phyloP scores from a whole-genome alignment of 2,113 vertebrate species.

The Varanus salvator region DNA sequence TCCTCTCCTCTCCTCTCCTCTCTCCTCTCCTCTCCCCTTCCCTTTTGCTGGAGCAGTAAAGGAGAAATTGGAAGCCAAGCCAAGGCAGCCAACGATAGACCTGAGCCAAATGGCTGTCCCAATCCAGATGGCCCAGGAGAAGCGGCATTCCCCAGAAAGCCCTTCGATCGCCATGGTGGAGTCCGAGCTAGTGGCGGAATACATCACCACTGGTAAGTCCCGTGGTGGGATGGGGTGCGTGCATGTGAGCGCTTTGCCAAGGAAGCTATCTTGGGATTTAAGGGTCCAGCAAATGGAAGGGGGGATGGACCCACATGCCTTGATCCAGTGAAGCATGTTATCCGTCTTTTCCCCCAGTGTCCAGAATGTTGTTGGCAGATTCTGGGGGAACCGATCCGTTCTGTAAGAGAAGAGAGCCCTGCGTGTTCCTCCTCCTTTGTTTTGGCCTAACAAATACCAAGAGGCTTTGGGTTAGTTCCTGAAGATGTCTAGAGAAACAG shows the following conservation, averaged over 20 bases:
- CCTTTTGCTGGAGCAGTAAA: slow-evolving; percentile 80
- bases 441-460: too few relatives aligned
- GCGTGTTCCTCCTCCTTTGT: not conserved
- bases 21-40: not conserved
- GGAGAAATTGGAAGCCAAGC: slow-evolving; percentile 90
- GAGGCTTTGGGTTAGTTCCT: too few relatives aligned
- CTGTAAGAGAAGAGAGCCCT: not conserved
- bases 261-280: not conserved
- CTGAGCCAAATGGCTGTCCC: slow-evolving; percentile 98
- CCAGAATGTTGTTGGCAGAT: not conserved
- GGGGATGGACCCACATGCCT: not conserved
- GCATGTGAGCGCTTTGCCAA: too few relatives aligned
- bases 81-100: slow-evolving; percentile 93
- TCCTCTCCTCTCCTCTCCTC: not conserved
- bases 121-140: slow-evolving; percentile 92
- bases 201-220: slow-evolving; percentile 82
- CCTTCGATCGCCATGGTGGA: slow-evolving; percentile 87
- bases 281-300: not conserved
- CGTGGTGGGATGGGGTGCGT: not conserved
- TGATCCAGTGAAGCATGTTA: rapidly evolving
- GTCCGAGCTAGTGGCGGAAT: slow-evolving; percentile 85
- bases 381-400: not conserved
- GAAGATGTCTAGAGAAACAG: too few relatives aligned
- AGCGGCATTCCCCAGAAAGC: slow-evolving; percentile 86
- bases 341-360: too few relatives aligned